Base-by-base conservation (phyloP, 2,888 invertebrate species). In the Torymus tubicola region DNA sequence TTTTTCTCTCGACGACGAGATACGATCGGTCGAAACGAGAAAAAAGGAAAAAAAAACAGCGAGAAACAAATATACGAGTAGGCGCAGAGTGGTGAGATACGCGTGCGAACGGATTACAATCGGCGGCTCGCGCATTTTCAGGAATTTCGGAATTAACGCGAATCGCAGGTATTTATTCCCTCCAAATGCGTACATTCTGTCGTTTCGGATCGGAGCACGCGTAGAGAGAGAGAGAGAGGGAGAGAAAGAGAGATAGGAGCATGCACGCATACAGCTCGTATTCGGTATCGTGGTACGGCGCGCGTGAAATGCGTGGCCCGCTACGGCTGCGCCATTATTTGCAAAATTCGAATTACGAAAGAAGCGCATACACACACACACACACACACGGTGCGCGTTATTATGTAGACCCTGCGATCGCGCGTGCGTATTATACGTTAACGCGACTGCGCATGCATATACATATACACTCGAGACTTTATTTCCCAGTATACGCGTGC, bases 81-180 rank as follows among this genome's bases (percentile, higher is more conserved):
- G 31, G 31, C 31, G 31, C 31, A 8, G 31, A 31, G 31, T 31
- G 31, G 31, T 31, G 31, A 31, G 31, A 31, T 31, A 31, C 31
- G 31, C 31, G 31, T 21, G 57, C 72, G 52, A 70, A 13, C 75
- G 78, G 72, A 74, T 64, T 69, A 63, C 31, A 60, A 68, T 64
- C 75, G 24, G 64, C 57, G 65, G 55, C 58, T 67, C n/a, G 52
- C 50, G 73, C 52, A 68, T 68, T 74, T 75, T 64, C 75, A 18
- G 81, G 79, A 84, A 83, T 85, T 83, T 78, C 72, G 71, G 80
- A 80, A 84, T 85, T 83, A 83, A 81, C 83, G 81, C 65, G 78
- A 79, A 79, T 80, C 69, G 61, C 58, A 79, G 73, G 76, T 81
- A 81, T 82, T 83, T 64, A 64, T 78, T 83, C 61, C 81, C 68